Percentiles rank a stretch among this genome's conserved stretches.
Conservation (phyloP, 2,888 invertebrate genomes). For the Idaea aversata region DNA sequence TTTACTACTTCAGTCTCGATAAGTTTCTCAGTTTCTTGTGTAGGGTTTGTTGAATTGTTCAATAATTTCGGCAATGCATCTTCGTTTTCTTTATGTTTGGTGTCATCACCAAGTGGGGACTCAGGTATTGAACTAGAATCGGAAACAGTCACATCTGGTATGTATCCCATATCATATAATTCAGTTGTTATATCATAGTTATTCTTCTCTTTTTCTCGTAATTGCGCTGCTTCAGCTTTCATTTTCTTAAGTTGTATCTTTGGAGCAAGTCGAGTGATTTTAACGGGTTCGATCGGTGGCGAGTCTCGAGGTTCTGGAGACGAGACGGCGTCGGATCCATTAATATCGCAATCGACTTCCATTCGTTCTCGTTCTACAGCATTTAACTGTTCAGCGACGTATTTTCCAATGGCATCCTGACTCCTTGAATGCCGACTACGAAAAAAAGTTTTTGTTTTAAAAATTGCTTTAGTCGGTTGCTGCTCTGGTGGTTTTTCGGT, state of each 20-base stretch:
- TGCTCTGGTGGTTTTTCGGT: slow-evolving; percentile 45
- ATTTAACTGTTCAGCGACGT: slow-evolving; percentile 74
- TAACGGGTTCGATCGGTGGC: slow-evolving; percentile 74
- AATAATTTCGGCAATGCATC: slow-evolving; percentile 19
- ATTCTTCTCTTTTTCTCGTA: slow-evolving; percentile 53
- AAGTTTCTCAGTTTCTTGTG: slow-evolving; percentile 56
- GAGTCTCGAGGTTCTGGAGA: slow-evolving; percentile 67
- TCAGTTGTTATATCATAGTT: slow-evolving; percentile 26
- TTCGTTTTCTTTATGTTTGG: slow-evolving; percentile 20
- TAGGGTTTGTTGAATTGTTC: slow-evolving; percentile 54
- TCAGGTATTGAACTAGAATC: slow-evolving; percentile 20
- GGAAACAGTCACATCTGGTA: slow-evolving; percentile 19
- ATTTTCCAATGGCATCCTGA: slow-evolving; percentile 77
- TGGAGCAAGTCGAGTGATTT: slow-evolving; percentile 77
- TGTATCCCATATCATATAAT: slow-evolving; percentile 9
- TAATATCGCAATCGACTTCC: slow-evolving; percentile 66
- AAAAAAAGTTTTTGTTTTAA: slow-evolving; percentile 79
- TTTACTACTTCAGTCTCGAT: slow-evolving; percentile 36
- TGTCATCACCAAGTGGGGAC: slow-evolving; percentile 23
- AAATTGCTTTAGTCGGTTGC: slow-evolving; percentile 68
- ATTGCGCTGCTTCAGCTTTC: slow-evolving; percentile 70
- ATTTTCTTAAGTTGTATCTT: slow-evolving; percentile 77
- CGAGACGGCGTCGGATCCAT: slow-evolving; percentile 61
- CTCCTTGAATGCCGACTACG: slow-evolving; percentile 77
- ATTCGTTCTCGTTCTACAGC: slow-evolving; percentile 69